A percentile compares a stretch with the other conserved stretches of the same genome.
These are phyloP conservation scores for Gnatocerus cornutus DNA, from an alignment of 2,888 invertebrate genomes.

Conservation along the genomic window DNA sequence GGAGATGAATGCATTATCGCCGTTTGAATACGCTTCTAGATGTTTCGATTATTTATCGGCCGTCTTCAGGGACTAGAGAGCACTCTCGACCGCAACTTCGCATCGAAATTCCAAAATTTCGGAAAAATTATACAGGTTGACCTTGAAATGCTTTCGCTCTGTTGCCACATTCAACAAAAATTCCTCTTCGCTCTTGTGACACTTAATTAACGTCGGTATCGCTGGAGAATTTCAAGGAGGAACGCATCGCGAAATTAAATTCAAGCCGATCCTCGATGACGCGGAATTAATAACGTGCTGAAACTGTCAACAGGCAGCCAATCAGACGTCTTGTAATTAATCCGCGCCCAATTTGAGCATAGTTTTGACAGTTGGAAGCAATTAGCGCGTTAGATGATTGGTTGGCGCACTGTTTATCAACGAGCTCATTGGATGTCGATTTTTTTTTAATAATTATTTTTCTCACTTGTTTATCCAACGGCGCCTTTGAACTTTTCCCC, in stretches of 20 bases:
- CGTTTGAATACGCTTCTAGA: slow-evolving; percentile 3
- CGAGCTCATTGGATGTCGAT: neutral
- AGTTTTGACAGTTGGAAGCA: slow-evolving; percentile 3
- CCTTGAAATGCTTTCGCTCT: too few relatives aligned
- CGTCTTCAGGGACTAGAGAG: neutral
- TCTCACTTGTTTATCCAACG: neutral
- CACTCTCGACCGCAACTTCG: too few relatives aligned
- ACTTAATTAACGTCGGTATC: neutral
- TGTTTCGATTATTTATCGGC: neutral
- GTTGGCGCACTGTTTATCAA: too few relatives aligned
- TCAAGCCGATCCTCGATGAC: slow-evolving; percentile 5
- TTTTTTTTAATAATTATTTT: neutral
- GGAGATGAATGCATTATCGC: slow-evolving; percentile 35
- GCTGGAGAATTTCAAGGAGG: slow-evolving; percentile 5
- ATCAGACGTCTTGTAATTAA: slow-evolving; percentile 7
- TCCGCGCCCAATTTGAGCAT: neutral
- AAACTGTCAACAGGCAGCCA: slow-evolving; percentile 3
- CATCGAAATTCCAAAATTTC: too few relatives aligned
- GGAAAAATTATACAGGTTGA: too few relatives aligned
- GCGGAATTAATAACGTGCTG: slow-evolving; percentile 8
- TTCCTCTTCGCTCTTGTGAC: neutral
- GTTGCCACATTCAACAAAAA: too few relatives aligned
- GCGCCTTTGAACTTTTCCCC: slow-evolving; percentile 7
- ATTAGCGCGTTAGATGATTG: neutral
- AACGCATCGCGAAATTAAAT: slow-evolving; percentile 8